Conservation (phyloP, 1,140 invertebrate genomes). For the Drosophila littoralis region DNA sequence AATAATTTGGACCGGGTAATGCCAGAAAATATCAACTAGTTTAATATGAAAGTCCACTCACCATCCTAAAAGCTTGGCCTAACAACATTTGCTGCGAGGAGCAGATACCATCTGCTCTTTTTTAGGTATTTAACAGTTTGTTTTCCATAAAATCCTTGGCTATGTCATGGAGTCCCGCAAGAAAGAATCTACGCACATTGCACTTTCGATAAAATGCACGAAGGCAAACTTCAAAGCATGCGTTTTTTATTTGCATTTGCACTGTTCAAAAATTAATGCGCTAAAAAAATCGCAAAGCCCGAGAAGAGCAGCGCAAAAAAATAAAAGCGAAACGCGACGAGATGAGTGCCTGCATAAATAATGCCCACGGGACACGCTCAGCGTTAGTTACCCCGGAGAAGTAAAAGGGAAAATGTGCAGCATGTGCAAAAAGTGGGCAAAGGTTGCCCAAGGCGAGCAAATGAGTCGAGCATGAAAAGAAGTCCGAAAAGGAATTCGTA, state of each 20-base stretch:
- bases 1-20: no score
- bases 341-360: constrained; percentile 55
- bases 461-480: constrained; percentile 19
- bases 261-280: constrained; percentile 70
- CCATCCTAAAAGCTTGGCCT: not conserved
- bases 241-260: constrained; percentile 57
- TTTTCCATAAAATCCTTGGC: not conserved
- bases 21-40: not conserved
- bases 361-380: constrained; percentile 56
- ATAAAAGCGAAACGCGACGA: constrained; percentile 20
- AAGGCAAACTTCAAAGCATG: constrained; percentile 27
- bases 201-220: constrained; percentile 20
- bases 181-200: constrained; percentile 27
- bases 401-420: constrained; percentile 17
- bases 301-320: constrained; percentile 27
- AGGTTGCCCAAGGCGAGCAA: constrained; percentile 19
- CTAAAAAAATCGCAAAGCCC: constrained; percentile 40
- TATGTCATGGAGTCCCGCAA: constrained; percentile 6
- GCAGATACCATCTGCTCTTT: not conserved
- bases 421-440: constrained; percentile 29
- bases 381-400: constrained; percentile 4
- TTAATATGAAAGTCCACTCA: not conserved
- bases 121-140: not conserved
- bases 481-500: not conserved
- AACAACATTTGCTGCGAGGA: not conserved